Conservation (phyloP, 2,888 invertebrate species). For the Ptycholaimellus sp. region DNA sequence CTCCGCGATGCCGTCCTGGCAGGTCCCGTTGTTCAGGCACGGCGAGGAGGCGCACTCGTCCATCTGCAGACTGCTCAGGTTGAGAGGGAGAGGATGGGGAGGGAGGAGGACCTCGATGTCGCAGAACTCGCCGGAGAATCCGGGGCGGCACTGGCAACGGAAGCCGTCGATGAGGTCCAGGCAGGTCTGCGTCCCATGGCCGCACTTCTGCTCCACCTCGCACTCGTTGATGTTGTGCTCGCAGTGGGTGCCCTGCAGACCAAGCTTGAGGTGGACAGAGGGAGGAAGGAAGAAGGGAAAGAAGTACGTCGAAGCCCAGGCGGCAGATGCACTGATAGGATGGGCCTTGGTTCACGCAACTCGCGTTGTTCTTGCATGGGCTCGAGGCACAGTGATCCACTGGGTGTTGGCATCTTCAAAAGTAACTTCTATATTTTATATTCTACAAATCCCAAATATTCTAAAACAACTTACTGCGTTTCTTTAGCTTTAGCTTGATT, state of each 20-base stretch:
- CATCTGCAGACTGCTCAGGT: conserved; percentile 39
- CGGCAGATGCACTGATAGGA: conserved; percentile 69
- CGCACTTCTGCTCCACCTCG: conserved; percentile 24
- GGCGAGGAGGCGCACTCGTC: conserved; percentile 61
- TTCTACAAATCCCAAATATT: no score
- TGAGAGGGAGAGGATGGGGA: no score
- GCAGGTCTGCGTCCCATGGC: conserved; percentile 61
- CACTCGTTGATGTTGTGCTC: conserved; percentile 82
- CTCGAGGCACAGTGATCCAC: conserved; percentile 68
- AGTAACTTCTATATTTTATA: no score
- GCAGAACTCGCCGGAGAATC: conserved; percentile 58
- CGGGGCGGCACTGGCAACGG: conserved; percentile 65
- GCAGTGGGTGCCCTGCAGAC: conserved; percentile 54
- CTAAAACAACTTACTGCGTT: no score
- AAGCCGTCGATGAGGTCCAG: conserved; percentile 41
- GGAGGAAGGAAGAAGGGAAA: no score
- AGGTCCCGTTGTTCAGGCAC: conserved; percentile 48
- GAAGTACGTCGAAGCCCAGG: conserved; percentile 71
- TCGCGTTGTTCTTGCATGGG: conserved; percentile 23
- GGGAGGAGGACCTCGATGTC: conserved; percentile 34
- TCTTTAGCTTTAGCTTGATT: no score
- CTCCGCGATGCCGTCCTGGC: conserved; percentile 36
- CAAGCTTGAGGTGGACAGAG: no score
- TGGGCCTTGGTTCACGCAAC: conserved; percentile 56
- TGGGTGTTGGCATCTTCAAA: conserved; percentile 54